These are phyloP conservation scores for Rosalia funebris DNA, from an alignment of 2,888 invertebrate genomes.

Conservation along the genomic window DNA sequence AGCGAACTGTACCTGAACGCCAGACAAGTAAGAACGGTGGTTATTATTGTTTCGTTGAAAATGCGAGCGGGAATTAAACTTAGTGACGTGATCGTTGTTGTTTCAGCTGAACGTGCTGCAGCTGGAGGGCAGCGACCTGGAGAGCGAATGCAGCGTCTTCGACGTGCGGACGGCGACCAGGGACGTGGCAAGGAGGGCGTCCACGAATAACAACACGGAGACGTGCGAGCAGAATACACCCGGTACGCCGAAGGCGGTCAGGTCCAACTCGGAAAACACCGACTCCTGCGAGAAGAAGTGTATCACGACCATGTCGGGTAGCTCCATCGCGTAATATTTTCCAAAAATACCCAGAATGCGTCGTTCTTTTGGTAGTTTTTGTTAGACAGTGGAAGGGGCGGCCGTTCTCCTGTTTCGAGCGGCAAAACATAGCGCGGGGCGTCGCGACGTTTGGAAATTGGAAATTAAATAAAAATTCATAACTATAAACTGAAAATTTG, in stretches of 20 bases:
- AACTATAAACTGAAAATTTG: no score
- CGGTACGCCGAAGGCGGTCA: conserved; percentile 64
- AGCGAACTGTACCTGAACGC: conserved; percentile 67
- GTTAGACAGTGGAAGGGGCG: no score
- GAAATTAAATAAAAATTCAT: no score
- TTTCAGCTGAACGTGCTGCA: conserved; percentile 63
- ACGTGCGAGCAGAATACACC: conserved; percentile 53
- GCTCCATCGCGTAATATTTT: conserved; percentile 68
- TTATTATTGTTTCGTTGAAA: no score
- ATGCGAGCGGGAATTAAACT: conserved; percentile 1
- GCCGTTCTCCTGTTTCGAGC: no score
- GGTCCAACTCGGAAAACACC: conserved; percentile 68
- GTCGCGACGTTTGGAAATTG: no score
- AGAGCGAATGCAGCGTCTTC: conserved; percentile 71
- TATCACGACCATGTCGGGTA: conserved; percentile 69
- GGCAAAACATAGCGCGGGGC: no score
- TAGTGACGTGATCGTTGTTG: background rate
- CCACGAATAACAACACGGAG: conserved; percentile 64
- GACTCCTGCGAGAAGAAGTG: conserved; percentile 68
- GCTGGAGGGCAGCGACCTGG: conserved; percentile 72
- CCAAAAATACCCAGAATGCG: conserved; percentile 29
- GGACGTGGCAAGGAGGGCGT: conserved; percentile 63
- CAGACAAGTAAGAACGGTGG: conserved; percentile 61
- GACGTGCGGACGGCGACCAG: conserved; percentile 68
- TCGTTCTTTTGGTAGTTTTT: conserved; percentile 30